A percentile compares a stretch with the other conserved stretches of the same genome.
These are phyloP conservation scores for Crematogaster levior DNA, from an alignment of 2,888 invertebrate species.

Conservation along the genomic window DNA sequence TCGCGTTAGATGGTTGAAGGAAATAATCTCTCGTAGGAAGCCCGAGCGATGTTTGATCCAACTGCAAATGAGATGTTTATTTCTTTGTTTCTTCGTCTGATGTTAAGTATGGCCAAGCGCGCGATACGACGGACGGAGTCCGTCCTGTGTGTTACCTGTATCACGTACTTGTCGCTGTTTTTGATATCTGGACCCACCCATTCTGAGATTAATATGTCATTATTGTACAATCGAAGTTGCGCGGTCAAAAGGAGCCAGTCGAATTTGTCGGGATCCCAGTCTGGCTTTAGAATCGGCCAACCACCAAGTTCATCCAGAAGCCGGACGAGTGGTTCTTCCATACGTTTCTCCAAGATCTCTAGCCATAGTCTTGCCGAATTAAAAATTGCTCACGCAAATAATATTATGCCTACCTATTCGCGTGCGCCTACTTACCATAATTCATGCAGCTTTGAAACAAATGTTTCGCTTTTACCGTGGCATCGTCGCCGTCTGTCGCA, in stretches of 20 bases:
- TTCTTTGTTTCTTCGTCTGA: no score
- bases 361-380: conserved; percentile 63
- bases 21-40: conserved; percentile 92
- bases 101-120: background rate
- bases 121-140: no score
- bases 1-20: conserved; percentile 89
- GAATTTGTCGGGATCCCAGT: conserved; percentile 90
- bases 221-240: conserved; percentile 92
- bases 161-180: conserved; percentile 95
- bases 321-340: conserved; percentile 90
- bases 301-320: conserved; percentile 92
- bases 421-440: conserved; percentile 84
- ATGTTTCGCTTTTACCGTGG: conserved; percentile 92
- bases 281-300: conserved; percentile 92
- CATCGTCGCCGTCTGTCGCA: conserved; percentile 86
- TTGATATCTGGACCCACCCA: conserved; percentile 98
- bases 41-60: conserved; percentile 93
- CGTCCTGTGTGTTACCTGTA: conserved; percentile 89
- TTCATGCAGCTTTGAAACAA: conserved; percentile 96
- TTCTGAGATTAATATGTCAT: conserved; percentile 93
- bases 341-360: conserved; percentile 90
- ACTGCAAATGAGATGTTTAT: conserved; percentile 86
- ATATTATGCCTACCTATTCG: background rate
- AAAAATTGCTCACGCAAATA: conserved; percentile 3
- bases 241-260: conserved; percentile 92